Evolutionary conservation across 1,140 invertebrate genomes (phyloP), one percentile per base, ranked within the genome.

Genomic region (Wiebesia pumilae): DNA sequence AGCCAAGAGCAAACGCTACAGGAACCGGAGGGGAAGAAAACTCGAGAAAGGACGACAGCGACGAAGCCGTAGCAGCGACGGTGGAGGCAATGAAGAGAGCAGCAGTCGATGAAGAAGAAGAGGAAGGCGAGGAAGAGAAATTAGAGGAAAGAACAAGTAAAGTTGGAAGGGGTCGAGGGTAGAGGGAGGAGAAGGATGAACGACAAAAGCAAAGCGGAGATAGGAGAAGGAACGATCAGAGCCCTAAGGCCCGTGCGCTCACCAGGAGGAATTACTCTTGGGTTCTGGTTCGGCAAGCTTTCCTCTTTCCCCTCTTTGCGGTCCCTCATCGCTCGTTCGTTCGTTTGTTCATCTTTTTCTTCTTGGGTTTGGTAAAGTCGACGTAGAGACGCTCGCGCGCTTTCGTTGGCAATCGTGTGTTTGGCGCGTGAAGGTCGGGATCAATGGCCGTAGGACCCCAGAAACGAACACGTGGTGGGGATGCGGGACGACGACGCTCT

Each of bases 351-450:
- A 14, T 51, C 35, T 75, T 80, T 51, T 87, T 62, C 67, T 69
- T 65, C 47, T 88, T 87, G 88, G 89, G 90, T 91, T 91, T 89
- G 90, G 90, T 89, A 91, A 38, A 81, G 65, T 65, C 81, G 47
- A 91, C 90, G 65, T 40, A 33, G 67, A 91, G 89, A 90, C 89
- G 90, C 84, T 75, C 79, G 78, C 79, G 67, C 84, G 90, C 92
- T 93, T 92, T 93, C 92, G 91, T 92, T 91, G 90, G 92, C 92
- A 90, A 93, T 93, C 92, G 92, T 91, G 92, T 90, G 92, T 93
- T 93, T 91, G 92, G 92, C 93, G 92, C 92, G 92, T 92, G 93
- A 94, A 94, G 93, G 93, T 94, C 93, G 93, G 93, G 93, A 94
- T 94, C 93, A 93, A 94, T 91, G 93, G 92, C 93, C 93, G 92